Base-by-base conservation (phyloP, 1,140 invertebrate genomes). In the Drosophila kepulauana region DNA sequence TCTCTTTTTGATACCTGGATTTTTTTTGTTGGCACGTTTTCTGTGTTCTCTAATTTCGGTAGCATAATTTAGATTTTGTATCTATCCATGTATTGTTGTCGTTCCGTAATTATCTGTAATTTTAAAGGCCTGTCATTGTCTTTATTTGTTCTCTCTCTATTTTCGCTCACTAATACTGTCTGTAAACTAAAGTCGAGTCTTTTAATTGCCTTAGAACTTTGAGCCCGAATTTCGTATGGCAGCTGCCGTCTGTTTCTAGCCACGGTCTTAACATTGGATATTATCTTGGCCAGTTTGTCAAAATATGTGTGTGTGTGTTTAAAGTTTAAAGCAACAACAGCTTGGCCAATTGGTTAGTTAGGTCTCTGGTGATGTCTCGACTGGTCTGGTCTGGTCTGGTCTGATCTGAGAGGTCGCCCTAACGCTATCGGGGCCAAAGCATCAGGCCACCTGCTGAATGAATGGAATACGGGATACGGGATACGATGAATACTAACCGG, bases 391-490 rank as follows among this genome's bases (percentile, higher is more conserved):
- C 20, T 20, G 48, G 10, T 28, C 49, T 51, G 28, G 30, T 25
- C 20, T 25, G 28, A 13, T 54, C 51, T 41, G 33, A 41, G 49
- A 43, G 41, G 28, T 67, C 52, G 66, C 57, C 66, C 72, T 75
- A 75, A 75, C 72, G 59, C 66, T 69, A 70, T 75, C 72, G 66
- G 51, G 67, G 49, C 59, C 45, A 75, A 77, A 68, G 79, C 66
- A 89, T 89, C 85, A 88, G 67, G 84, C 85, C 85, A 88, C 81
- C 85, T 88, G 84, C 85, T 48, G 41, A 69, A 68, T 68, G 65
- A 4, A 10, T 46, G 10, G 20, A 57, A 48, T 43, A 43, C 38
- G 20, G 20, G 20, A 25, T 25, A 25, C 20, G 20, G 20, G 20
- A 25, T 25, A 25, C 20, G 20, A 25, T 25, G 68, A 54, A 38